Evolutionary conservation across 2,113 vertebrate genomes (phyloP), one percentile per base, ranked within the genome.

Genomic region (Brachirus orientalis): DNA sequence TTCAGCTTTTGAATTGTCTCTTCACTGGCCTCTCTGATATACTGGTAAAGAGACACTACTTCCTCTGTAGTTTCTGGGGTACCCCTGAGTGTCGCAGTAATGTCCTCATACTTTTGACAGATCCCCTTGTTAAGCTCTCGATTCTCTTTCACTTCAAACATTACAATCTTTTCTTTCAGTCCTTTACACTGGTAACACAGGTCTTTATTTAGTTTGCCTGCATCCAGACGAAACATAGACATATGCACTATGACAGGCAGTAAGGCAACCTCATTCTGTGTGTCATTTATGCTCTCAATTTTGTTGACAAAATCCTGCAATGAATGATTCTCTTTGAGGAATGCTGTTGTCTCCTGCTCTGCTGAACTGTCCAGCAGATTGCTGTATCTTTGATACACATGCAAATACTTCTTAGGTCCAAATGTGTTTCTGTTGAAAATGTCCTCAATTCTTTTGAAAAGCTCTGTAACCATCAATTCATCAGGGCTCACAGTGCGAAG

Each of bases 401-500:
- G 92, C 82, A 98, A 86, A 85, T 98, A 98, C 97, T 92, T 97
- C 65, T 85, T 54, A 14, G 96, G 95, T 3, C 96, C 97, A 57
- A 95, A 53, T n/a, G 79, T 86, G 84, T 98, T 98, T 74, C 79
- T 94, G 37, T 93, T 57, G 90, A 96, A 96, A 63, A 96, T 62
- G 8, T 92, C 83, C 10, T 92, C 81, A 36, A 94, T 88, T 85
- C 91, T 92, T 53, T 70, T 75, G 55, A 97, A 67, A 37, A 93
- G 72, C 4, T 95, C 81, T 44, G 56, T 83, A 78, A 97, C 94
- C 45, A 97, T 74, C 0, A 60, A 76, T 85, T 99, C 97, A 0
- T 95, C 84, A 57, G 83, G 44, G 10, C 74, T 70, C 56, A 99
- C 91, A 0, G 95, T 92, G 13, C 69, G 67, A 7, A 98, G 92